phyloP scores from a whole-genome alignment of 1,140 invertebrate genomes.

The Megathymus violae region DNA sequence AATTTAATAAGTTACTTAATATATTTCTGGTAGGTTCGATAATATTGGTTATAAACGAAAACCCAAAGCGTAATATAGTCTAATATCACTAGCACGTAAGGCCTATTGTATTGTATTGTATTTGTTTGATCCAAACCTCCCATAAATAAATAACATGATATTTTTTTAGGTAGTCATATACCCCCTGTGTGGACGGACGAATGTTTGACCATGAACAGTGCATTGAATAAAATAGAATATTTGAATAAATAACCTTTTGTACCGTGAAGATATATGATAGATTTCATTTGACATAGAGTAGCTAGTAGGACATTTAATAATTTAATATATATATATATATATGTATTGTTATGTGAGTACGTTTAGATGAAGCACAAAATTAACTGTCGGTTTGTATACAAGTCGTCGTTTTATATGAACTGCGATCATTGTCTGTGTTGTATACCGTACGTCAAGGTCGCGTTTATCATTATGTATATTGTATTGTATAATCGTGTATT shows the following conservation, averaged over 20 bases:
- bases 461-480: slow-evolving; percentile 49
- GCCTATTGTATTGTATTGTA: neutral
- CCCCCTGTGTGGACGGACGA: slow-evolving; percentile 7
- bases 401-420: slow-evolving; percentile 64
- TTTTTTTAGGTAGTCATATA: slow-evolving; percentile 24
- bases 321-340: slow-evolving; percentile 39
- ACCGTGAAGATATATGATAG: slow-evolving; percentile 46
- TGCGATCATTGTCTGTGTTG: slow-evolving; percentile 67
- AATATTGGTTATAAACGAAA: slow-evolving; percentile 32
- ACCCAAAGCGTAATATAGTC: slow-evolving; percentile 31
- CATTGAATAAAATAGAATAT: slow-evolving; percentile 34
- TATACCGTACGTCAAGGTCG: slow-evolving; percentile 70
- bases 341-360: slow-evolving; percentile 31
- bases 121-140: slow-evolving; percentile 8
- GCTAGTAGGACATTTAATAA: slow-evolving; percentile 36
- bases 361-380: slow-evolving; percentile 66
- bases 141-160: slow-evolving; percentile 21
- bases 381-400: slow-evolving; percentile 54
- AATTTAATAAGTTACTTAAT: slow-evolving; percentile 37
- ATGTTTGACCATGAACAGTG: slow-evolving; percentile 34
- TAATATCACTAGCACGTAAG: slow-evolving; percentile 28
- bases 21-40: slow-evolving; percentile 36
- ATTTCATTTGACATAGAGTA: slow-evolving; percentile 50
- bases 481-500: slow-evolving; percentile 54
- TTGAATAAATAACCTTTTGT: slow-evolving; percentile 49